Evolutionary conservation across 2,888 invertebrate genomes (phyloP).

Genomic region (Aphodius granarius): DNA sequence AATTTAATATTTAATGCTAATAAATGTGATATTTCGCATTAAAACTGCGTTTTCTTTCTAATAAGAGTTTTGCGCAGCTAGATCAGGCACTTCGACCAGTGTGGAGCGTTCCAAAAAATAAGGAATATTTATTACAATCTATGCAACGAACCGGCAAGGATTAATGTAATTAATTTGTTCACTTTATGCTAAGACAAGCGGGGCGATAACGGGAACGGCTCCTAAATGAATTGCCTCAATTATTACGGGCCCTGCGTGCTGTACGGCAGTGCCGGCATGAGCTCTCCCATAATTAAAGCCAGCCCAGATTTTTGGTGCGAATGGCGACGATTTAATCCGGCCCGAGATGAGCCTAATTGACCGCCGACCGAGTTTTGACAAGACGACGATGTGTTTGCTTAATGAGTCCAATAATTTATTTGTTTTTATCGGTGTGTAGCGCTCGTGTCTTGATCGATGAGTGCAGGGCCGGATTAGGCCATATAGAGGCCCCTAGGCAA

Average conservation of each 20-base stretch:
- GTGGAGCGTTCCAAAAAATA: not conserved
- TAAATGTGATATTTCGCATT: too few relatives aligned
- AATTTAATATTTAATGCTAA: too few relatives aligned
- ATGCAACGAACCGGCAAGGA: not conserved
- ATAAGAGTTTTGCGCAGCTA: too few relatives aligned
- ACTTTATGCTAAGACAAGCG: slow-evolving; percentile 13
- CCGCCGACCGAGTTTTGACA: not conserved
- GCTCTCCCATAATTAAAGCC: not conserved
- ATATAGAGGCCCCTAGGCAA: too few relatives aligned
- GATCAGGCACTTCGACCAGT: not conserved
- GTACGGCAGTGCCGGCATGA: slow-evolving; percentile 7
- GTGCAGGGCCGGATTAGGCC: too few relatives aligned
- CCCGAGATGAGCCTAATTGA: slow-evolving; percentile 2
- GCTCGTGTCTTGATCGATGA: not conserved
- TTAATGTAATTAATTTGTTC: slow-evolving; percentile 8
- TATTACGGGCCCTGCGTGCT: slow-evolving; percentile 9
- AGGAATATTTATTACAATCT: not conserved
- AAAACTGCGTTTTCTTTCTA: too few relatives aligned
- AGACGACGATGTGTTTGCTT: not conserved
- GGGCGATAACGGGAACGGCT: not conserved
- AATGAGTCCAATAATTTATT: not conserved
- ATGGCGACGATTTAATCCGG: slow-evolving; percentile 11
- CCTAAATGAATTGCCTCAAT: slow-evolving; percentile 10
- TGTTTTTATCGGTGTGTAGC: not conserved
- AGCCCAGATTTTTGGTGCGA: slow-evolving; percentile 8